Conservation (phyloP, 2,113 vertebrate genomes). For the Trichechus manatus region DNA sequence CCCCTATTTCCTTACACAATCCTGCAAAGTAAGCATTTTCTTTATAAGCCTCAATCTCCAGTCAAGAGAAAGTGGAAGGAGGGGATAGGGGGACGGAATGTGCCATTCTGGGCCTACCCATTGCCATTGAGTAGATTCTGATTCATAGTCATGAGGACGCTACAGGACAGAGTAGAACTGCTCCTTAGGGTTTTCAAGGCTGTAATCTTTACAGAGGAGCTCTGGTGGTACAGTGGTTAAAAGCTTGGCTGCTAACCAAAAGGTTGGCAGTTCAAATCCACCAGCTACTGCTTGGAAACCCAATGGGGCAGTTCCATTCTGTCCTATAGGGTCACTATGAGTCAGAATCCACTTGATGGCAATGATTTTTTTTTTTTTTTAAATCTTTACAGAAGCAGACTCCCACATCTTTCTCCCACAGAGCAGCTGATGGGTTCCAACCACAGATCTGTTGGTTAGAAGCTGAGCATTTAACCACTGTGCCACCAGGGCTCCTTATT, state of each 20-base stretch:
- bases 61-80: not conserved
- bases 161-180: not conserved
- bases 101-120: not conserved
- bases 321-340: too few relatives aligned
- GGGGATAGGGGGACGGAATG: rapidly evolving
- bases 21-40: not conserved
- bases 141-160: not conserved
- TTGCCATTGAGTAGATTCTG: not conserved
- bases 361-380: too few relatives aligned
- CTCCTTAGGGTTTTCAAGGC: too few relatives aligned
- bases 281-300: too few relatives aligned
- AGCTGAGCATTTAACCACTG: not conserved
- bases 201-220: too few relatives aligned
- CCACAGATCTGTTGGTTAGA: too few relatives aligned
- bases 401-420: not conserved
- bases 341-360: too few relatives aligned
- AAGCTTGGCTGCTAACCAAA: too few relatives aligned
- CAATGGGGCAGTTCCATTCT: too few relatives aligned
- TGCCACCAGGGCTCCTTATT: not conserved
- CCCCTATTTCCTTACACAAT: not conserved
- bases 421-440: not conserved
- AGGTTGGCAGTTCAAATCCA: too few relatives aligned
- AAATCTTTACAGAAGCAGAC: not conserved
- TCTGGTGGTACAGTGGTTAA: too few relatives aligned
- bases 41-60: not conserved